Percentiles rank a stretch among this genome's conserved stretches.
Conservation (phyloP, 2,797 vertebrate genomes). For the Protosalanx chinensis region DNA sequence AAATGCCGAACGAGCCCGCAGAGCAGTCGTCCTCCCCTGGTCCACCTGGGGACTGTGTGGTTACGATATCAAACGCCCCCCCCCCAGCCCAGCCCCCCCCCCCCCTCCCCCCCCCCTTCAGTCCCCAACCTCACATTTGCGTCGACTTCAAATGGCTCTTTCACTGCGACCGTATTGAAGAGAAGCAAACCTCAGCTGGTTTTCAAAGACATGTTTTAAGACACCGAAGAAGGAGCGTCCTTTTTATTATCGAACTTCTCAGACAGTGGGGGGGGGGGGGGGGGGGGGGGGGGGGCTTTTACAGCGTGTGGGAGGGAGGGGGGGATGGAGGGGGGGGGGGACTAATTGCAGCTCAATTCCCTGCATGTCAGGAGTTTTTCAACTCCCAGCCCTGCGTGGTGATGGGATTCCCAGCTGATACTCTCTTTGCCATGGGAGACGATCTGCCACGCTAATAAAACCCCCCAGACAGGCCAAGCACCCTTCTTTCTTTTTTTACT, state of each 20-base stretch:
- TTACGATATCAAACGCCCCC: too few relatives aligned
- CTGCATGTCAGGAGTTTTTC: slow-evolving; percentile 34
- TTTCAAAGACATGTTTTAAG: slow-evolving; percentile 25
- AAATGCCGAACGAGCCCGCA: too few relatives aligned
- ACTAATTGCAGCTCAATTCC: slow-evolving; percentile 38
- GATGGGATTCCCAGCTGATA: slow-evolving; percentile 39
- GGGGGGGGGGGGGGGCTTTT: slow-evolving; percentile 1
- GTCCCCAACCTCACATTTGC: too few relatives aligned
- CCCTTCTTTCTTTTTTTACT: neutral
- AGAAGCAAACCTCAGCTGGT: slow-evolving; percentile 6
- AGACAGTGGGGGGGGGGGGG: neutral
- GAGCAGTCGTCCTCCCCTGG: too few relatives aligned
- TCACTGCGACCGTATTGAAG: slow-evolving; percentile 12
- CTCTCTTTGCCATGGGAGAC: slow-evolving; percentile 30
- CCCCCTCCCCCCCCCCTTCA: too few relatives aligned
- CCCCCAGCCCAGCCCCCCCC: too few relatives aligned
- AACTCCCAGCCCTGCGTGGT: slow-evolving; percentile 23
- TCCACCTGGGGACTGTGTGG: too few relatives aligned
- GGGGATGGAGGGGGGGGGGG: neutral
- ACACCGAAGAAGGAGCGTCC: slow-evolving; percentile 15
- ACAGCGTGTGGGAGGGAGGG: neutral
- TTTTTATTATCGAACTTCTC: slow-evolving; percentile 30
- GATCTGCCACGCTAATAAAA: slow-evolving; percentile 39
- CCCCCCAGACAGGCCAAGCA: slow-evolving; percentile 16
- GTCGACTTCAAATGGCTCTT: slow-evolving; percentile 11